Percentiles rank a stretch among this genome's conserved stretches.
These are phyloP conservation scores for Sparus aurata DNA, from an alignment of 2,797 vertebrate species.

Conservation along the genomic window DNA sequence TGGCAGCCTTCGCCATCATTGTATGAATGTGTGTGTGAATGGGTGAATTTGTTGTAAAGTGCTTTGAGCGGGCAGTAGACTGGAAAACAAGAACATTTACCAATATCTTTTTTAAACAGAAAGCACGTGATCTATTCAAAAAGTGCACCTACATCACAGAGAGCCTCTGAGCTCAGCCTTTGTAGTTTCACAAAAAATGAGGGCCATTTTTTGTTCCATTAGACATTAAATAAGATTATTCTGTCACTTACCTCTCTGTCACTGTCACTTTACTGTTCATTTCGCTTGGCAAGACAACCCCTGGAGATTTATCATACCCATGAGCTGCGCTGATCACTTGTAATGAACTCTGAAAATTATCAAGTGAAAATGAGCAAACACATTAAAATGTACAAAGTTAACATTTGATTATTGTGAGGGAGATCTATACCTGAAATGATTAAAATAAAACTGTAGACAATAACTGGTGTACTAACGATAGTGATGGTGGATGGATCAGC, in stretches of 20 bases:
- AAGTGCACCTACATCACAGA: no score
- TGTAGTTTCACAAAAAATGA: background rate
- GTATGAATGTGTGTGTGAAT: no score
- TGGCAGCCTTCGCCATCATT: no score
- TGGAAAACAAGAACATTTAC: no score
- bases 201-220: background rate
- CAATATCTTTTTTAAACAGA: no score
- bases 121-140: no score
- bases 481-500: conserved; percentile 41
- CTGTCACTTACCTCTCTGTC: conserved; percentile 57
- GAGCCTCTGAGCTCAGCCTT: background rate
- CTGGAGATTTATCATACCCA: conserved; percentile 63
- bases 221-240: background rate
- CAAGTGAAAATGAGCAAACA: no score
- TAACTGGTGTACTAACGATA: conserved; percentile 16
- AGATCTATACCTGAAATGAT: no score
- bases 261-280: conserved; percentile 62
- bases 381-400: no score
- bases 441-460: background rate
- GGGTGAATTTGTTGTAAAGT: no score
- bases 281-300: conserved; percentile 54
- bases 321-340: conserved; percentile 1
- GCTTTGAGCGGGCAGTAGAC: no score
- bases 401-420: no score
- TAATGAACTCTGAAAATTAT: conserved; percentile 43